Conservation (phyloP, 2,888 invertebrate genomes). For the Acronicta aceris region DNA sequence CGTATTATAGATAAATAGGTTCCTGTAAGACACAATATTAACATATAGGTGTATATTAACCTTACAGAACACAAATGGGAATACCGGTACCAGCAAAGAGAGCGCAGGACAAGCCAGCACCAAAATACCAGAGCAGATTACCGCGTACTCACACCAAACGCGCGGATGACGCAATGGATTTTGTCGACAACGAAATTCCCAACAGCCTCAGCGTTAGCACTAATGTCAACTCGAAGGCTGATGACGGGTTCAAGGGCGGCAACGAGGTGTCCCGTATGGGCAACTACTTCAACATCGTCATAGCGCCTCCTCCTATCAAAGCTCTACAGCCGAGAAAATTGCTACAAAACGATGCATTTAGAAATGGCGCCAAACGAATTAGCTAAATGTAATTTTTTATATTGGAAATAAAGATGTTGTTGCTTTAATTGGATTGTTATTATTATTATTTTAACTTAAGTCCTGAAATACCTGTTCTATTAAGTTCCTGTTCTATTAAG, state of each 20-base stretch:
- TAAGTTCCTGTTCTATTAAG: background rate
- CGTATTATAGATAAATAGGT: too few species aligned
- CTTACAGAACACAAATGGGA: conserved; percentile 85
- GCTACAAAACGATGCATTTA: conserved; percentile 66
- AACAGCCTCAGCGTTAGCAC: conserved; percentile 24
- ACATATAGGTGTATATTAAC: conserved; percentile 1
- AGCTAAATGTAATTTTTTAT: conserved; percentile 35
- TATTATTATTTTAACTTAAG: conserved; percentile 1
- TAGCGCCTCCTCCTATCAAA: conserved; percentile 84
- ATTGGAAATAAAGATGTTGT: conserved; percentile 26
- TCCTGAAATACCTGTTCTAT: background rate
- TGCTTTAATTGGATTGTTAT: conserved; percentile 15
- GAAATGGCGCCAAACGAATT: conserved; percentile 64
- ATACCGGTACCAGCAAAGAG: conserved; percentile 80
- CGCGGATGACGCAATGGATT: conserved; percentile 63
- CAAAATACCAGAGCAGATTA: conserved; percentile 59
- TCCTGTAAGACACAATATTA: too few species aligned
- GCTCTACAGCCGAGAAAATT: conserved; percentile 81
- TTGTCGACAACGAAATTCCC: conserved; percentile 61
- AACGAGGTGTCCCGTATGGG: conserved; percentile 83
- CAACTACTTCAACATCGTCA: conserved; percentile 86
- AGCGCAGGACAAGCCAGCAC: conserved; percentile 56
- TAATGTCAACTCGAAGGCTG: conserved; percentile 31
- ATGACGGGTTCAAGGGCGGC: conserved; percentile 65
- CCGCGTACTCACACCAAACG: conserved; percentile 65